Evolutionary conservation across 2,797 vertebrate genomes (phyloP), one percentile per base, ranked within the genome.

Genomic region (Microtus californicus): DNA sequence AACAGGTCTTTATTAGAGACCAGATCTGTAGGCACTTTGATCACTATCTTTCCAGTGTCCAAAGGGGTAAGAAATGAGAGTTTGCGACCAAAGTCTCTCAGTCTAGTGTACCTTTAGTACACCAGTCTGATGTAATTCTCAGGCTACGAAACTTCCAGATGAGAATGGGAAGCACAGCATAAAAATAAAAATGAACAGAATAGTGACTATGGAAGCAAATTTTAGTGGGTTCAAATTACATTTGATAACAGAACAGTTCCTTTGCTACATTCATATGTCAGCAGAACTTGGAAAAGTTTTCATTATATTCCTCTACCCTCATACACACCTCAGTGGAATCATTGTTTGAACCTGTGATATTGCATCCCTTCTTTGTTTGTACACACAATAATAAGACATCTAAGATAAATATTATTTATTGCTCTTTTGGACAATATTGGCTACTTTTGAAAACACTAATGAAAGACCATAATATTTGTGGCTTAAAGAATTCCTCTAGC

Each of bases 381-480:
- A 2, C 29, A 77, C 69, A 21, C 7, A 14, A 87, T 48, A 87
- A 43, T 51, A 73, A 79, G 10, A 1, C 37, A 61, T 71, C 12
- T 95, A 90, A 89, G 89, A 59, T 77, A 27, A 8, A 87, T 19
- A 1, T 37, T 73, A 65, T 69, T 85, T 77, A 83, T 78, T 7
- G 19, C 0, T 88, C 88, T 95, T 34, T 93, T 27, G 34, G 40
- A 4, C 9, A 43, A 4, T 23, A 40, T 59, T 88, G 27, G 3
- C 5, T 59, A 29, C 14, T 61, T 88, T 73, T 77, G 73, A 65
- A 87, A 95, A 82, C 14, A 89, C 45, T 67, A 95, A 85, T 95
- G 11, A 91, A 82, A 65, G 23, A 15, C 0, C 61, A 91, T 19
- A 89, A 21, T 81, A 81, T 85, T 65, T 91, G 10, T 71, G 82